Base-by-base conservation (phyloP, 2,113 vertebrate genomes). In the Colistium nudipinnis region DNA sequence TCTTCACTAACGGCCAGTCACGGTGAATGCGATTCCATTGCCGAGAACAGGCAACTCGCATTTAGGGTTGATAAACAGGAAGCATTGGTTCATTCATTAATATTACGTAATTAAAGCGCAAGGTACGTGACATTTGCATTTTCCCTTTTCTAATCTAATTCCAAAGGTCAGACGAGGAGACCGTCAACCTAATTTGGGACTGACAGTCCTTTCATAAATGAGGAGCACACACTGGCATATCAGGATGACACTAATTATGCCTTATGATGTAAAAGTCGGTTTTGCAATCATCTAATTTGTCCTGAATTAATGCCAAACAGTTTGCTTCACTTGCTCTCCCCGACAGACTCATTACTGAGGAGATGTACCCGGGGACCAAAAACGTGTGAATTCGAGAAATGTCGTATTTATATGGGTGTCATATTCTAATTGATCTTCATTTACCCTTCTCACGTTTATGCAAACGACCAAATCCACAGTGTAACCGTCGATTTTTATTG, bases 121-220 rank as follows among this genome's bases (percentile, higher is more conserved):
- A 49, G n/a, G 24, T 56, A 43, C 1, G 13, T 80, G 85, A 73
- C 85, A 82, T 81, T 84, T 77, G 19, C 65, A 60, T 74, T 71
- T 67, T 53, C 17, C 13, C 77, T 62, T 63, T 78, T 53, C 25
- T 62, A 48, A 66, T 69, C 39, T n/a, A 16, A 49, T 54, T 52
- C 19, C 45, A 74, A 84, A 83, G 82, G 82, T 81, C 80, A 78
- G 67, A 48, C 5, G 52, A 70, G 59, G 74, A 74, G 64, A 65
- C 59, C 25, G 62, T 65, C 62, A 76, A 70, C 57, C 71, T 69
- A 65, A 71, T 83, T 61, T 65, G 54, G 72, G 74, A 44, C 35
- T 35, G 70, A 65, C 74, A 64, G 19, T 2, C 11, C 49, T 75
- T 65, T 80, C 66, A 69, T 49, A 55, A 70, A 68, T 0, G 11